These are phyloP conservation scores for Gymnosoma rotundatum DNA, from an alignment of 2,888 invertebrate species.

Conservation along the genomic window DNA sequence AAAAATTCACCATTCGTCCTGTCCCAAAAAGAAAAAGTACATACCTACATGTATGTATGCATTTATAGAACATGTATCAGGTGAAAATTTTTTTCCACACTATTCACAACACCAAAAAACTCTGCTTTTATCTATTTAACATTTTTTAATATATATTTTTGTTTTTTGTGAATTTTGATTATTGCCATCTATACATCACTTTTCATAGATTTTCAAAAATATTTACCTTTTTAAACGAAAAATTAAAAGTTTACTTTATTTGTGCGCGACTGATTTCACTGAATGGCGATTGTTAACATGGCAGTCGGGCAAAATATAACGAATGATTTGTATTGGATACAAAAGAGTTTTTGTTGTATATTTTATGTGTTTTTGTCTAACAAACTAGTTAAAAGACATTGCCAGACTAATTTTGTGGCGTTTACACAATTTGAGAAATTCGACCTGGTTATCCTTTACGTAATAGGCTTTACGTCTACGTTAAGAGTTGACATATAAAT, in stretches of 20 bases:
- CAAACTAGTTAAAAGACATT: not conserved
- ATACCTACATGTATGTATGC: conserved; percentile 12
- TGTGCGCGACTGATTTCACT: conserved; percentile 74
- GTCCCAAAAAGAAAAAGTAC: not conserved
- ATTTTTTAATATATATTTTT: too few species aligned
- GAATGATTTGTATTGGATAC: conserved; percentile 61
- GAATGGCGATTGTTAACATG: conserved; percentile 76
- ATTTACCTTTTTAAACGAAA: conserved; percentile 76
- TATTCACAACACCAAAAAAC: conserved; percentile 34
- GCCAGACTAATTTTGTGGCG: not conserved
- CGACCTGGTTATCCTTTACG: not conserved
- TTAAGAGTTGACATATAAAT: too few species aligned
- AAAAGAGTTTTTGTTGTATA: conserved; percentile 18
- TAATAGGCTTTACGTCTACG: too few species aligned
- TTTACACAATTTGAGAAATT: too few species aligned
- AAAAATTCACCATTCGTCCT: conserved; percentile 17
- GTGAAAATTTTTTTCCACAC: conserved; percentile 68
- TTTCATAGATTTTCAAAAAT: conserved; percentile 51
- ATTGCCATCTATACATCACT: conserved; percentile 39
- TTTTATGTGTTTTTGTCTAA: conserved; percentile 13
- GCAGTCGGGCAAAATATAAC: conserved; percentile 73
- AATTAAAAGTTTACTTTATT: conserved; percentile 72
- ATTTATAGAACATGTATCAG: conserved; percentile 53
- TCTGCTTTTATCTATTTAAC: conserved; percentile 42
- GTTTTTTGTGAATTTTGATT: conserved; percentile 40